Conservation (phyloP, 2,113 vertebrate species). For the Choloepus hoffmanni region DNA sequence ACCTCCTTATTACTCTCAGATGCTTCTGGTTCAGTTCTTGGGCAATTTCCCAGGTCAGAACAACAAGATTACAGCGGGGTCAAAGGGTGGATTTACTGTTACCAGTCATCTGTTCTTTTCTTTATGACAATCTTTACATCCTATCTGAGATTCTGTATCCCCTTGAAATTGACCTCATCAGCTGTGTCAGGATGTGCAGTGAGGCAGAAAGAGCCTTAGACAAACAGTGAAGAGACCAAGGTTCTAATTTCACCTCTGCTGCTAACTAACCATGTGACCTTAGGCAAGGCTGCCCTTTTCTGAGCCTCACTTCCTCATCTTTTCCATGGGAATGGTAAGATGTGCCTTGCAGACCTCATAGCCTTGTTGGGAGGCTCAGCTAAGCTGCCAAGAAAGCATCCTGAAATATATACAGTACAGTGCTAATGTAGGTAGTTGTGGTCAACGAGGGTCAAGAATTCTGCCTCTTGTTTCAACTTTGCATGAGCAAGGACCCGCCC, state of each 20-base stretch:
- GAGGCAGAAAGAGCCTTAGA: not conserved
- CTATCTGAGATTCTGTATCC: not conserved
- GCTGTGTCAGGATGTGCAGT: not conserved
- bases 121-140: not conserved
- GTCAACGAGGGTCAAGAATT: slow-evolving; percentile 28
- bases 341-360: not conserved
- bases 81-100: not conserved
- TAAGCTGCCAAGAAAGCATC: not conserved
- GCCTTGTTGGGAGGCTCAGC: not conserved
- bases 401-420: not conserved
- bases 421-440: slow-evolving; percentile 10
- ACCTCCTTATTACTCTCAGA: not conserved
- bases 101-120: slow-evolving; percentile 19
- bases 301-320: not conserved
- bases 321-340: not conserved
- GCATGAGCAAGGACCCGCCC: not conserved
- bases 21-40: slow-evolving; percentile 30
- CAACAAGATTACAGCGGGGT: not conserved
- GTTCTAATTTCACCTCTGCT: slow-evolving; percentile 19
- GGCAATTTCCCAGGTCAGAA: not conserved
- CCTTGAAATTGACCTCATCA: slow-evolving; percentile 38
- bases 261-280: slow-evolving; percentile 7
- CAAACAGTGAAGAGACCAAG: not conserved
- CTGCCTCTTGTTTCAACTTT: slow-evolving; percentile 47
- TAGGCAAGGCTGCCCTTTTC: not conserved